A percentile compares a stretch with the other conserved stretches of the same genome.
Evolutionary conservation across 2,113 vertebrate genomes (phyloP).

Genomic region (Plestiodon gilberti): DNA sequence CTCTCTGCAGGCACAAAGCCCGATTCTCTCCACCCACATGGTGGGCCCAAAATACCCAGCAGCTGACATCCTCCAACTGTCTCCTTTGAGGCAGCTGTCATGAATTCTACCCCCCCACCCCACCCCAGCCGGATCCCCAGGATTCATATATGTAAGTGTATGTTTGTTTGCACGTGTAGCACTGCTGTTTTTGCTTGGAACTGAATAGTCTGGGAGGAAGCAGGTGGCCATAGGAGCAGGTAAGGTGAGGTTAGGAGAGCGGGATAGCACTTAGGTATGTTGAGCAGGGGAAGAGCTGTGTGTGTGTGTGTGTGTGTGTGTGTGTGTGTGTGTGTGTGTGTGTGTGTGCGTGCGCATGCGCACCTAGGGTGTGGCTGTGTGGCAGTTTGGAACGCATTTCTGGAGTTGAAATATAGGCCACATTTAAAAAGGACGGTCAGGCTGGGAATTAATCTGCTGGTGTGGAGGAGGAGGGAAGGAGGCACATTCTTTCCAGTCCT

Average conservation of each 20-base stretch:
- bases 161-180: not conserved
- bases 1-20: not conserved
- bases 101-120: not conserved
- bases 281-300: too few species aligned
- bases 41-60: slow-evolving; percentile 20
- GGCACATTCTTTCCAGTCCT: not conserved
- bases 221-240: not conserved
- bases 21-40: slow-evolving; percentile 5
- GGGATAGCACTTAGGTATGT: not conserved
- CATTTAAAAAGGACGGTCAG: not conserved
- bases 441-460: slow-evolving; percentile 10
- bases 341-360: too few species aligned
- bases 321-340: too few species aligned
- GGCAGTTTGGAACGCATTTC: not conserved
- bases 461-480: not conserved
- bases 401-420: not conserved
- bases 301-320: too few species aligned
- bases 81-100: slow-evolving; percentile 16
- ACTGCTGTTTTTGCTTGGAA: not conserved
- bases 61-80: slow-evolving; percentile 30
- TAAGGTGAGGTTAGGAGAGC: not conserved
- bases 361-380: not conserved
- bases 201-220: not conserved
- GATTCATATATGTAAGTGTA: not conserved
- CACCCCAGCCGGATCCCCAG: not conserved